Conservation (phyloP, 2,113 vertebrate genomes). For the Oreochromis niloticus region DNA sequence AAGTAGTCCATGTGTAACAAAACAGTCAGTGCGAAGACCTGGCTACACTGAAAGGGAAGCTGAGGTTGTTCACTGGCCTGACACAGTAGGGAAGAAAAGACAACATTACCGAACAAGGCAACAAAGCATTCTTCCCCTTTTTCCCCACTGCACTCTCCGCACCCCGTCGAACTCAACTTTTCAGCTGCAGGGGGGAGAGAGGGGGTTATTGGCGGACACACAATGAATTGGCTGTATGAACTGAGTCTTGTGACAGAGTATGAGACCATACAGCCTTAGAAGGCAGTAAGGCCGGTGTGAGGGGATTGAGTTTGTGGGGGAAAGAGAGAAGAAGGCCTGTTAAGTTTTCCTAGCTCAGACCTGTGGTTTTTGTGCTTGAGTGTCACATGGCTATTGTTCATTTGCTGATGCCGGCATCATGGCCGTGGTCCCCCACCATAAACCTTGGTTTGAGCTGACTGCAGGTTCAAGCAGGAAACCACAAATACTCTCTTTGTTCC, state of each 20-base stretch:
- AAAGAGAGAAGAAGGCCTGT: neutral
- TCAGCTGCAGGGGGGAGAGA: neutral
- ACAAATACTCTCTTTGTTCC: slow-evolving; percentile 7
- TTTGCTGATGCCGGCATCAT: slow-evolving; percentile 30
- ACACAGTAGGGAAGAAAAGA: slow-evolving; percentile 40
- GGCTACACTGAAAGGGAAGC: slow-evolving; percentile 4
- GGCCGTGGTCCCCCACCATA: slow-evolving; percentile 8
- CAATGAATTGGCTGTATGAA: slow-evolving; percentile 70
- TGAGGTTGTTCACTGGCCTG: neutral
- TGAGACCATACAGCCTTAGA: slow-evolving; percentile 17
- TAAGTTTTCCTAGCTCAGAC: slow-evolving; percentile 24
- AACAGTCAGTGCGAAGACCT: neutral
- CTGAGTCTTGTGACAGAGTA: slow-evolving; percentile 71
- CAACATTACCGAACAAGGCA: slow-evolving; percentile 42
- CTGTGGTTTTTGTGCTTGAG: neutral
- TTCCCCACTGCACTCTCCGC: neutral
- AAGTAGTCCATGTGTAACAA: neutral
- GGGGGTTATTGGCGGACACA: slow-evolving; percentile 40
- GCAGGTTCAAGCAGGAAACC: slow-evolving; percentile 16
- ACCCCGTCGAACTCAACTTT: slow-evolving; percentile 35
- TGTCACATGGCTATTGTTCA: slow-evolving; percentile 43
- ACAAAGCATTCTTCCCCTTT: slow-evolving; percentile 25
- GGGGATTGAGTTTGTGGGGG: neutral
- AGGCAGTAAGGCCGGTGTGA: slow-evolving; percentile 10
- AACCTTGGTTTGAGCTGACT: slow-evolving; percentile 3